Evolutionary conservation across 1,140 invertebrate genomes (phyloP).

Genomic region (Microplitis mediator): DNA sequence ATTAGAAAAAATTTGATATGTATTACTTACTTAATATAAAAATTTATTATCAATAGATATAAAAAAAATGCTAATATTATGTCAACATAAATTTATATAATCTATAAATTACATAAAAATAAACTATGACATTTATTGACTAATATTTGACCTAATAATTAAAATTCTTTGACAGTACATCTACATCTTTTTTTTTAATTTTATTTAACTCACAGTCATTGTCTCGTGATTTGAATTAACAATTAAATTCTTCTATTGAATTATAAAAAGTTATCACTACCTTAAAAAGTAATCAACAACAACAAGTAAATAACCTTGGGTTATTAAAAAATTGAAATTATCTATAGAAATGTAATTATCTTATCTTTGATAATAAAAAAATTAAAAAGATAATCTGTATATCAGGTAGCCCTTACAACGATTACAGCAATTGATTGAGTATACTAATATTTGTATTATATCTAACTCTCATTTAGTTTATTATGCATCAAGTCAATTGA

Average conservation of each 20-base stretch:
- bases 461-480: constrained; percentile 1
- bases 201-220: not conserved
- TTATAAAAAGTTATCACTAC: too few relatives aligned
- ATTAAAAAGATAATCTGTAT: not conserved
- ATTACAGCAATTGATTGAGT: not conserved
- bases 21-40: too few relatives aligned
- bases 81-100: not conserved
- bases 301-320: not conserved
- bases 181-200: not conserved
- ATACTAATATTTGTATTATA: not conserved
- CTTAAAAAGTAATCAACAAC: not conserved
- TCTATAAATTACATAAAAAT: not conserved
- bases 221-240: too few relatives aligned
- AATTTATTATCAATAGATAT: not conserved
- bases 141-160: not conserved
- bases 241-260: too few relatives aligned
- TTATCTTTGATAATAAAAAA: not conserved
- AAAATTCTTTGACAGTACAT: not conserved
- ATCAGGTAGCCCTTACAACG: not conserved
- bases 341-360: not conserved
- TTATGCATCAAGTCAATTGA: constrained; percentile 26
- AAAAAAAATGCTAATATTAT: not conserved
- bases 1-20: too few relatives aligned
- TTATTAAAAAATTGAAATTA: not conserved
- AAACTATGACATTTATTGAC: not conserved